Evolutionary conservation across 2,113 vertebrate species (phyloP).

Genomic region (Anser brachyrhynchus): DNA sequence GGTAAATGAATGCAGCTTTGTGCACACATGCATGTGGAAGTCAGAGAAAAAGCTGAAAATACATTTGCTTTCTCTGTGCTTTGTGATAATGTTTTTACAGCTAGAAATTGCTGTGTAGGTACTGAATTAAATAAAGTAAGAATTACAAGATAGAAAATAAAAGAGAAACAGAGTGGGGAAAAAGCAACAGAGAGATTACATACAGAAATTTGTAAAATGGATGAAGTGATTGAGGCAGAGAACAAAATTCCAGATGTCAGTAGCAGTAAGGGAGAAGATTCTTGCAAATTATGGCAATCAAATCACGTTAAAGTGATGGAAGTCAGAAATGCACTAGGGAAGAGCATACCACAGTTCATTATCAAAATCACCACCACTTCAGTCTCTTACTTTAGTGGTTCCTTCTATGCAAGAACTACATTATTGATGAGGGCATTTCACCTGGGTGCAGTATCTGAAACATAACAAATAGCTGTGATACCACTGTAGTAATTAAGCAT

Average conservation of each 20-base stretch:
- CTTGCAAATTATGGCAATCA: background rate
- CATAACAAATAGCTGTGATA: background rate
- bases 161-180: background rate
- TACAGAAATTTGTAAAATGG: background rate
- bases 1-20: background rate
- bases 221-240: background rate
- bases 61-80: background rate
- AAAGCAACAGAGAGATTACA: background rate
- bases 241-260: background rate
- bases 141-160: background rate
- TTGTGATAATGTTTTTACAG: background rate
- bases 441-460: background rate
- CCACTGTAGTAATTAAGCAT: fast-evolving
- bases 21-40: background rate
- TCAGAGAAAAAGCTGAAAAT: fast-evolving
- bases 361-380: background rate
- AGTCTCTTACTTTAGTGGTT: background rate
- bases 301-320: background rate
- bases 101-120: background rate
- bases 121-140: background rate
- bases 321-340: background rate
- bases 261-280: background rate
- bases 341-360: background rate
- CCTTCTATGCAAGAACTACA: background rate
- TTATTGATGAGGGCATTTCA: fast-evolving